Percentiles rank a stretch among this genome's conserved stretches.
These are phyloP conservation scores for Frankliniella fusca DNA, from an alignment of 2,888 invertebrate genomes.

Conservation along the genomic window DNA sequence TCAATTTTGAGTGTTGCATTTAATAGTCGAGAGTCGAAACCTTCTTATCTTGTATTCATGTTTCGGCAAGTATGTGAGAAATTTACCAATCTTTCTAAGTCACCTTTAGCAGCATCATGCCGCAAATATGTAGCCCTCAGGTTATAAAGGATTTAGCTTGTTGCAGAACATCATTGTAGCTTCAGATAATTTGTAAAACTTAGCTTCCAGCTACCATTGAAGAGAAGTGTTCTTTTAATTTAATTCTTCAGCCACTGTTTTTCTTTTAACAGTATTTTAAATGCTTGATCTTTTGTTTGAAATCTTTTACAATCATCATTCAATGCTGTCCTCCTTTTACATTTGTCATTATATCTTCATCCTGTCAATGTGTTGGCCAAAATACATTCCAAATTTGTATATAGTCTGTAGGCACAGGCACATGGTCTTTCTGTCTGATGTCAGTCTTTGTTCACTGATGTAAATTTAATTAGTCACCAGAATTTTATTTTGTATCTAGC, in stretches of 20 bases:
- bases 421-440: not conserved
- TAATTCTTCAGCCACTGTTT: not conserved
- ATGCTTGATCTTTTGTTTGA: not conserved
- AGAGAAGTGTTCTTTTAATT: too few species aligned
- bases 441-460: not conserved
- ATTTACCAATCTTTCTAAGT: not conserved
- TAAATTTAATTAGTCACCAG: not conserved
- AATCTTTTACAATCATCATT: not conserved
- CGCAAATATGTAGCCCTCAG: too few species aligned
- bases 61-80: not conserved
- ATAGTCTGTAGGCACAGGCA: conserved; percentile 4
- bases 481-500: not conserved
- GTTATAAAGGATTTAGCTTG: not conserved
- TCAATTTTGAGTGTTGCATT: not conserved
- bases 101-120: too few species aligned
- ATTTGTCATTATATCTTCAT: not conserved
- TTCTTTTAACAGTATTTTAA: not conserved
- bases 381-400: conserved; percentile 24
- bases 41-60: not conserved
- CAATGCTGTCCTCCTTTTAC: not conserved
- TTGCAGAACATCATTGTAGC: not conserved
- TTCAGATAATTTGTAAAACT: not conserved
- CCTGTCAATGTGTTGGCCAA: not conserved
- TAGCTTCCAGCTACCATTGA: not conserved
- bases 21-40: not conserved